Conservation (phyloP, 1,140 invertebrate species). For the Drosophila ercepeae region DNA sequence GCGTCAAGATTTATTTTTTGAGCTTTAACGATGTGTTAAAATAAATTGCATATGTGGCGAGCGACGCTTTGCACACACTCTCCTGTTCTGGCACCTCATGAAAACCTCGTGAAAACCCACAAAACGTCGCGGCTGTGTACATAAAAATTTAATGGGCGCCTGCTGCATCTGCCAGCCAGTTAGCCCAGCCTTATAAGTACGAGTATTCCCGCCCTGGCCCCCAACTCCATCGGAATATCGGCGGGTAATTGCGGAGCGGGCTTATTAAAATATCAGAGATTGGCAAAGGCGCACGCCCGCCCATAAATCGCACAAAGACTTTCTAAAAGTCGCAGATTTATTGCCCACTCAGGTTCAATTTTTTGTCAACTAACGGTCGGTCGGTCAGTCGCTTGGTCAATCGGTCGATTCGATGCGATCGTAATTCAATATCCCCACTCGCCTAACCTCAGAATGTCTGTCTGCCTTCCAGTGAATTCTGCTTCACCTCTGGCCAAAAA, state of each 20-base stretch:
- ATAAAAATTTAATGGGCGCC: constrained; percentile 68
- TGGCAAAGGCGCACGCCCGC: constrained; percentile 21
- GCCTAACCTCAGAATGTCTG: constrained; percentile 65
- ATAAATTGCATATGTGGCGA: constrained; percentile 74
- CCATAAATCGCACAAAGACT: constrained; percentile 63
- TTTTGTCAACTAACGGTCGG: constrained; percentile 56
- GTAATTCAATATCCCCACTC: constrained; percentile 65
- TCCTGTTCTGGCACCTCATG: constrained; percentile 1
- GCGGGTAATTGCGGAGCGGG: constrained; percentile 55
- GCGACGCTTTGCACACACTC: constrained; percentile 6
- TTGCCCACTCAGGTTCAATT: constrained; percentile 48
- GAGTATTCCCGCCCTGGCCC: neutral
- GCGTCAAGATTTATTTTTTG: constrained; percentile 82
- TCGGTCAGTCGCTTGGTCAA: neutral
- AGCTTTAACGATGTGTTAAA: constrained; percentile 82
- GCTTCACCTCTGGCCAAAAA: constrained; percentile 34
- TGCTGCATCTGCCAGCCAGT: constrained; percentile 20
- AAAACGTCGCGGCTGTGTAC: constrained; percentile 79
- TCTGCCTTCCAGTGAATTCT: constrained; percentile 75
- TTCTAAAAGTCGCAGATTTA: constrained; percentile 69
- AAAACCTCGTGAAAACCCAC: constrained; percentile 57
- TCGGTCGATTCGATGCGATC: neutral
- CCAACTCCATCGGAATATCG: neutral
- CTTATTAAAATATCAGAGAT: constrained; percentile 73
- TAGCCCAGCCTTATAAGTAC: neutral